Evolutionary conservation across 2,113 vertebrate species (phyloP).

Genomic region (Periophthalmodon schlosseri): DNA sequence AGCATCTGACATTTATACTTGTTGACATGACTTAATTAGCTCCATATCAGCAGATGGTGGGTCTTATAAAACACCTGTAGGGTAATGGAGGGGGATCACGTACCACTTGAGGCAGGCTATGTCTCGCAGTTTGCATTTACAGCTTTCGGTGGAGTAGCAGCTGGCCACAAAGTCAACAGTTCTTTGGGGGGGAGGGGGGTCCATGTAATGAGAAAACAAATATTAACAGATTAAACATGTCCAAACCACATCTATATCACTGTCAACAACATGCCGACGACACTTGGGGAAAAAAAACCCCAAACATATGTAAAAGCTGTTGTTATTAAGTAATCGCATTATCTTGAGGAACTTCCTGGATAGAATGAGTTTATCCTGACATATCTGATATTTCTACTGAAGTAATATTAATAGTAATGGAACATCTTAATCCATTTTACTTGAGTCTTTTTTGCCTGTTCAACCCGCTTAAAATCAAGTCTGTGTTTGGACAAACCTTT

Average conservation of each 20-base stretch:
- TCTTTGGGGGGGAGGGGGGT: conserved; percentile 61
- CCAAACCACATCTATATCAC: neutral
- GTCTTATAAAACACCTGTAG: conserved; percentile 30
- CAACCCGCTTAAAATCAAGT: no score
- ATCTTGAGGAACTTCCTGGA: no score
- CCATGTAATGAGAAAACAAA: conserved; percentile 38
- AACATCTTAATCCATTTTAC: no score
- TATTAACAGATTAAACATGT: conserved; percentile 12
- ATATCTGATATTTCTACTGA: no score
- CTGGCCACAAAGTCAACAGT: conserved; percentile 93
- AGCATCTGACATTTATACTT: neutral
- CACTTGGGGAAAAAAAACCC: no score
- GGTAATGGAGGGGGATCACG: conserved; percentile 35
- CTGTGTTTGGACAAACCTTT: no score
- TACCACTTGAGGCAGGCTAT: conserved; percentile 96
- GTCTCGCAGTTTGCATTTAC: conserved; percentile 94
- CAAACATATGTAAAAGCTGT: no score
- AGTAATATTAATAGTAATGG: no score
- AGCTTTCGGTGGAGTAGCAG: conserved; percentile 93
- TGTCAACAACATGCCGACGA: neutral
- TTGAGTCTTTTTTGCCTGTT: no score
- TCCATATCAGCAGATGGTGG: conserved; percentile 20
- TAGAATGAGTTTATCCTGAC: no score
- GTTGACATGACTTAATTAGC: neutral
- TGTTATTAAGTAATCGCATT: no score